Evolutionary conservation across 2,888 invertebrate species (phyloP), one percentile per base, ranked within the genome.

Genomic region (Neocrepidodera transversa): DNA sequence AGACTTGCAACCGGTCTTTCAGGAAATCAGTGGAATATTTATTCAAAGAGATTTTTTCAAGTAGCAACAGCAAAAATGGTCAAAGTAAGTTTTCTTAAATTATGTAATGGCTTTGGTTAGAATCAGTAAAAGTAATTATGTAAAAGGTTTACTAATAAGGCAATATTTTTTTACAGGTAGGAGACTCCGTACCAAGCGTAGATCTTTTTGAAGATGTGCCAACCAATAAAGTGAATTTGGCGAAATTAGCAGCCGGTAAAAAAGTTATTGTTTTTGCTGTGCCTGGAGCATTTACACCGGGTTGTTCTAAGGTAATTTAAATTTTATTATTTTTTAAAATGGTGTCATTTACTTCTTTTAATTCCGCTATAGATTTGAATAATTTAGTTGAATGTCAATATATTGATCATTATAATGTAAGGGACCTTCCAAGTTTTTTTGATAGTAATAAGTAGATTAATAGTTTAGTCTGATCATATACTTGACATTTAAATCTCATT

Each of bases 231-330:
- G 91, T 97, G 3, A 93, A 91, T 78, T 82, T 91, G 35, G 82
- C 84, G 1, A 86, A 92, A 11, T 77, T 91, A 55, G 85, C 88
- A 51, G 79, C 85, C 30, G 91, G 90, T 13, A 95, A 94, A 74
- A 95, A 93, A 75, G 85, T 94, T 0, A 84, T 96, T 7, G 78
- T 96, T 56, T 94, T 97, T 76, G 96, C 90, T 16, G 95, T 97
- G 7, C 96, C 96, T 11, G 97, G 97, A 5, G 96, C 96, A 2
- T 97, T 95, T 74, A 96, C 96, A 1, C 96, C 96, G 5, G 94
- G 93, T 4, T 96, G 96, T 76, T 92, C 93, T 0, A 89, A 90
- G 83, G 91, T 90, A 75, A 72, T 50, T 54, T 36, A 8, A 10
- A 42, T 16, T 28, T 10, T 49, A 3, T 14, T 14, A 36, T 23